A percentile compares a stretch with the other conserved stretches of the same genome.
Evolutionary conservation across 2,888 invertebrate genomes (phyloP).

Genomic region (Notocelia uddmanniana): DNA sequence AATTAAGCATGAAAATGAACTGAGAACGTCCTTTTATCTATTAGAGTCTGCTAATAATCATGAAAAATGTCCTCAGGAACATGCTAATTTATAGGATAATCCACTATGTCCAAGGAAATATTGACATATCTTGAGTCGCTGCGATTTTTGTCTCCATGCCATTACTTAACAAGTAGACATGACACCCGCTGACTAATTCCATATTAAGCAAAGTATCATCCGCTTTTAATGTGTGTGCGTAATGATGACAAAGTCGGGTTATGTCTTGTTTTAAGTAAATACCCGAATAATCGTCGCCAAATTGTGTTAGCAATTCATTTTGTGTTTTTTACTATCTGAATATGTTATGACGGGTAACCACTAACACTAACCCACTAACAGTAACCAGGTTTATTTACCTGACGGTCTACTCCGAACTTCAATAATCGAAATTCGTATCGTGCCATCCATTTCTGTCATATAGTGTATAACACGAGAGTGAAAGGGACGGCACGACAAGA

Average conservation of each 20-base stretch:
- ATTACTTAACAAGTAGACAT: background rate
- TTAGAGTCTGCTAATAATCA: background rate
- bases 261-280: background rate
- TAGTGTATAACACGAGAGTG: no score
- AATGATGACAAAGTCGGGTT: background rate
- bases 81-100: background rate
- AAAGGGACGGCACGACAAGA: no score
- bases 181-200: background rate
- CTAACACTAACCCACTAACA: no score
- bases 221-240: background rate
- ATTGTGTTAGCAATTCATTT: background rate
- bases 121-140: background rate
- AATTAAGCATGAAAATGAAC: no score
- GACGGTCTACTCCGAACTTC: no score
- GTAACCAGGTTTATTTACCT: no score
- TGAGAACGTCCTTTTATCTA: no score
- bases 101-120: background rate
- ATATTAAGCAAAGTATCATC: background rate
- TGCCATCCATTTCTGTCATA: no score
- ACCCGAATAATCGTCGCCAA: background rate
- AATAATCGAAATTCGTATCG: no score
- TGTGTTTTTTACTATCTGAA: no score
- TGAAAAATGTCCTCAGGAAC: background rate
- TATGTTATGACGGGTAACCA: no score
- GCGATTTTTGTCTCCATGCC: background rate